Conservation (phyloP, 2,888 invertebrate genomes). For the Agrotis exclamationis region DNA sequence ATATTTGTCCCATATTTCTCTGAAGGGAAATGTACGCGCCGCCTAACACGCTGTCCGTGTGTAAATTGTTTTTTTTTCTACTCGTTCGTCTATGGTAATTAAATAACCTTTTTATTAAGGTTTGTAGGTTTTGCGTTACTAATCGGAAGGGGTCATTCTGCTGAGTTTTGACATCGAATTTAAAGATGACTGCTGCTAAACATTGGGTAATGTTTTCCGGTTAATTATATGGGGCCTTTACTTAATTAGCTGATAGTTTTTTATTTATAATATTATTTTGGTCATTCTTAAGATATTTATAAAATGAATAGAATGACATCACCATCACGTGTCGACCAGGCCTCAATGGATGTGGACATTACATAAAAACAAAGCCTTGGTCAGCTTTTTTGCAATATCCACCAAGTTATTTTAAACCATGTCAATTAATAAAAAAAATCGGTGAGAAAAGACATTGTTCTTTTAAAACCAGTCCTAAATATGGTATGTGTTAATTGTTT, state of each 20-base stretch:
- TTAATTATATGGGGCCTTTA: conserved; percentile 23
- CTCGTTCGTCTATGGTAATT: conserved; percentile 39
- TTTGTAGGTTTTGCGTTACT: conserved; percentile 50
- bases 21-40: conserved; percentile 51
- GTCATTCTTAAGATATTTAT: conserved; percentile 7
- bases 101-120: conserved; percentile 53
- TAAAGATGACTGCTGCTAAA: conserved; percentile 26
- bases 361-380: conserved; percentile 33
- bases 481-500: conserved; percentile 69
- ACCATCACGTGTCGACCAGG: conserved; percentile 40
- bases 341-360: conserved; percentile 23
- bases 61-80: conserved; percentile 41
- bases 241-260: conserved; percentile 16
- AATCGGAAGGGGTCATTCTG: conserved; percentile 47
- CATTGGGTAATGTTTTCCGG: conserved; percentile 37
- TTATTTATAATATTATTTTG: neutral
- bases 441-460: conserved; percentile 59
- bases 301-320: conserved; percentile 22
- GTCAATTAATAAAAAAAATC: conserved; percentile 51
- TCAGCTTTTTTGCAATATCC: conserved; percentile 31
- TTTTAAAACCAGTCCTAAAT: conserved; percentile 60
- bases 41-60: conserved; percentile 40
- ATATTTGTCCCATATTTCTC: conserved; percentile 64
- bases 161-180: conserved; percentile 44
- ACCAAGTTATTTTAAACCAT: conserved; percentile 42